Conservation (phyloP, 2,888 invertebrate genomes). For the Gerris lacustris region DNA sequence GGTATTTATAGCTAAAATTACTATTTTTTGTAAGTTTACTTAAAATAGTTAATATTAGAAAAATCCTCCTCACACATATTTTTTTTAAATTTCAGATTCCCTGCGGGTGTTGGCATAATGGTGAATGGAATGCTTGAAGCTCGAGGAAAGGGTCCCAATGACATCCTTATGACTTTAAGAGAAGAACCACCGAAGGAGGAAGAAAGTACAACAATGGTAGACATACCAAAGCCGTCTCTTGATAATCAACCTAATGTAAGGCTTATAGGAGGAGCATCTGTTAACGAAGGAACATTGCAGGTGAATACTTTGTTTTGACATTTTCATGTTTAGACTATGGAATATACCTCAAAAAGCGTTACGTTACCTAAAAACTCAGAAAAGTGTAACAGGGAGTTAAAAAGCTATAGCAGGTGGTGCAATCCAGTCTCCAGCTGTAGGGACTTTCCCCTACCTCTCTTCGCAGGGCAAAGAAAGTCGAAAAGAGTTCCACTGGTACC, state of each 20-base stretch:
- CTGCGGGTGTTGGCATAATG: slow-evolving; percentile 90
- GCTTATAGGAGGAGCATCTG: slow-evolving; percentile 48
- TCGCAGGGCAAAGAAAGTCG: too few species aligned
- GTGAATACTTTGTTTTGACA: slow-evolving; percentile 33
- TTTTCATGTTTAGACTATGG: too few species aligned
- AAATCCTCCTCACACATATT: neutral
- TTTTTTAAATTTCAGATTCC: slow-evolving; percentile 48
- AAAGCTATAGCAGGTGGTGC: too few species aligned
- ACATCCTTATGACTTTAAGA: slow-evolving; percentile 65
- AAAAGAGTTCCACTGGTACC: too few species aligned
- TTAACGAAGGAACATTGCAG: slow-evolving; percentile 76
- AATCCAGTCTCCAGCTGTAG: too few species aligned
- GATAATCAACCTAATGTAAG: slow-evolving; percentile 26
- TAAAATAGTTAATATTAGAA: neutral
- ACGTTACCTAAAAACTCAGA: too few species aligned
- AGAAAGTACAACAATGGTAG: slow-evolving; percentile 35
- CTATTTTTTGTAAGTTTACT: neutral
- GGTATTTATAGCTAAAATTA: slow-evolving; percentile 29
- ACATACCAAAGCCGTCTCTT: slow-evolving; percentile 30
- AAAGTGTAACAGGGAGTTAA: too few species aligned
- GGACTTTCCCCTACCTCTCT: too few species aligned
- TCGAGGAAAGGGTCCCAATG: slow-evolving; percentile 62
- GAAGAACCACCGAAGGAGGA: slow-evolving; percentile 45
- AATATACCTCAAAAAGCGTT: too few species aligned
- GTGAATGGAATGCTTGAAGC: slow-evolving; percentile 84